Base-by-base conservation (phyloP, 2,797 vertebrate species). In the Hafferia zeledoni region DNA sequence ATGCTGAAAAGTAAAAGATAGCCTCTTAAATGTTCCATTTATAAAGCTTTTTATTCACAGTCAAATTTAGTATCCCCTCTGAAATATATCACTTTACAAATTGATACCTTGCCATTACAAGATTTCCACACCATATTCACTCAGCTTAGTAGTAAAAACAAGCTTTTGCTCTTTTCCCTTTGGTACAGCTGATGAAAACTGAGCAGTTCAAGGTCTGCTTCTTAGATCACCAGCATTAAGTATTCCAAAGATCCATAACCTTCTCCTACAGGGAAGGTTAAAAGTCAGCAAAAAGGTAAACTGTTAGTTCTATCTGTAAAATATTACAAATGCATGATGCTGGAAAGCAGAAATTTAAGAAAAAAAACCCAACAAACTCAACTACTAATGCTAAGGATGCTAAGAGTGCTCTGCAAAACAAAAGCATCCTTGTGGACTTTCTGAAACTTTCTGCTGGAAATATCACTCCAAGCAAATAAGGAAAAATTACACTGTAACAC, bases 21-120 rank as follows among this genome's bases (percentile, higher is more conserved):
- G 87, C 88, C 96, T 97, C 96, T 93, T 96, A 97, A 95, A 97
- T 95, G 95, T 95, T 97, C 95, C 96, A 97, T 97, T 97, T 98
- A 97, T 96, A 97, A 96, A 98, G 93, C 95, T 95, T 98, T 97
- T 96, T 97, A 96, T 95, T 90, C 92, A 93, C 84, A 92, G 95
- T 95, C 83, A 89, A 94, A 95, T 96, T 94, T 96, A 94, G 84
- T 92, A 94, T 89, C 95, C 81, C 76, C 76, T 90, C 91, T 94
- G 93, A 97, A 98, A 97, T 96, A 96, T 39, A 97, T 97, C 95
- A 95, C 94, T 97, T 95, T 81, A 93, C 83, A 96, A 97, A 97
- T 9, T 96, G 97, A 91, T 97, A 94, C 80, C 92, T 92, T 94
- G 76, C 90, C 93, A 94, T 90, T 89, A 91, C 83, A 93, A 89